Percentiles rank a stretch among this genome's conserved stretches.
Conservation (phyloP, 2,888 invertebrate genomes). For the Chymomyza amoena region DNA sequence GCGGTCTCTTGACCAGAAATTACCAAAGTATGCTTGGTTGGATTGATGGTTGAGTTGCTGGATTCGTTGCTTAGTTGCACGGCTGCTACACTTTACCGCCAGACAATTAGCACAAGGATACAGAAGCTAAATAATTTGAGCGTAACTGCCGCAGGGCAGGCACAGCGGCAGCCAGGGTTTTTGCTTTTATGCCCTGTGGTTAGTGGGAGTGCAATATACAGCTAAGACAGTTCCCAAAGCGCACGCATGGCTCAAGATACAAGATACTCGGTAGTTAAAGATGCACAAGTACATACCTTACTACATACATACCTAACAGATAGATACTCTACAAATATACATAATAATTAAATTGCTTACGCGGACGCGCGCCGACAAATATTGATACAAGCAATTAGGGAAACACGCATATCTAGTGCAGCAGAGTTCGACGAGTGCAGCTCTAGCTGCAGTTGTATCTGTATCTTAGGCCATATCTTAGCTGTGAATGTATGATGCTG, state of each 20-base stretch:
- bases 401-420: conserved; percentile 23
- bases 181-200: background rate
- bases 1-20: conserved; percentile 68
- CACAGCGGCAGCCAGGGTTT: background rate
- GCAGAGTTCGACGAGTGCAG: background rate
- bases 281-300: background rate
- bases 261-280: background rate
- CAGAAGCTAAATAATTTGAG: conserved; percentile 69
- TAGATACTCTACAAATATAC: conserved; percentile 5
- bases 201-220: background rate
- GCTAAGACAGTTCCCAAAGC: background rate
- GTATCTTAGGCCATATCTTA: conserved; percentile 23
- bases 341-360: conserved; percentile 40
- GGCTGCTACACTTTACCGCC: conserved; percentile 55
- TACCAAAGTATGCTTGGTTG: conserved; percentile 58
- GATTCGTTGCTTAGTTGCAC: conserved; percentile 4
- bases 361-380: conserved; percentile 56
- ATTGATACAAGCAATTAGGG: conserved; percentile 50
- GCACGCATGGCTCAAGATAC: conserved; percentile 40
- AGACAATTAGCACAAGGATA: conserved; percentile 71
- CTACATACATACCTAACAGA: background rate
- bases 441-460: conserved; percentile 1
- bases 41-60: conserved; percentile 58
- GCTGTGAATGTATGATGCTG: background rate
- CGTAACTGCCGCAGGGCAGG: conserved; percentile 43